phyloP scores from a whole-genome alignment of 1,140 invertebrate species.

The Odontomachus brunneus region DNA sequence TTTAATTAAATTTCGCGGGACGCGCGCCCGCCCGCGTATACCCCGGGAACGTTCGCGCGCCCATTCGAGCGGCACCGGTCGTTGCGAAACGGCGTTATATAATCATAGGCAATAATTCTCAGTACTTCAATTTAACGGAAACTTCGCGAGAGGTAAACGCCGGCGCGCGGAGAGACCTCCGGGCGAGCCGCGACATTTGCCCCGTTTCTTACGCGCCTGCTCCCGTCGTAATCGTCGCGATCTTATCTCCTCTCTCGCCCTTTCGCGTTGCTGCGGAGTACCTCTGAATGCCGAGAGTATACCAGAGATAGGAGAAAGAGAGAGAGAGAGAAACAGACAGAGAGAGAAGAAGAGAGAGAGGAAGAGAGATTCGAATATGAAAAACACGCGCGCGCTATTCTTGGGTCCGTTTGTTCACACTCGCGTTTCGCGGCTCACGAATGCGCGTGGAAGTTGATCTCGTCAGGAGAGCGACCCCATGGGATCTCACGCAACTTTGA shows the following conservation, averaged over 20 bases:
- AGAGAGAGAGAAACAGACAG: background rate
- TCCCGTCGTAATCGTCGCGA: conserved; percentile 34
- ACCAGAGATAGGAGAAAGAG: too few species aligned
- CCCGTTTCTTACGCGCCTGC: conserved; percentile 49
- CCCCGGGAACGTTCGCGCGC: conserved; percentile 17
- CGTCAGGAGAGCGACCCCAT: too few species aligned
- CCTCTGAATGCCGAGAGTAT: conserved; percentile 1
- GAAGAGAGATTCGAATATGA: too few species aligned
- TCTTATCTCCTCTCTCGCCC: conserved; percentile 25
- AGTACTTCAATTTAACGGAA: conserved; percentile 58
- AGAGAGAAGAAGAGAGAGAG: background rate
- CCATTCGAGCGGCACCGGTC: background rate
- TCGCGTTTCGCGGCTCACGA: background rate
- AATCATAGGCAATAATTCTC: conserved; percentile 57
- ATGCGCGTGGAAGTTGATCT: background rate
- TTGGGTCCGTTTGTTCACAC: background rate
- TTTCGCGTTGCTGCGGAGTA: conserved; percentile 5
- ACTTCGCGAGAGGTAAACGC: conserved; percentile 47
- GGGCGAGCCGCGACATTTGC: conserved; percentile 49
- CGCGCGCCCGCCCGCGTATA: background rate
- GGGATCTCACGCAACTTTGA: background rate
- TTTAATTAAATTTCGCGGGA: conserved; percentile 56
- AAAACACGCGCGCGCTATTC: background rate
- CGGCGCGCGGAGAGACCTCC: conserved; percentile 34
- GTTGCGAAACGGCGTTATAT: conserved; percentile 43